Percentiles rank a stretch among this genome's conserved stretches.
Evolutionary conservation across 2,888 invertebrate genomes (phyloP).

Genomic region (Loripinus fragilis): DNA sequence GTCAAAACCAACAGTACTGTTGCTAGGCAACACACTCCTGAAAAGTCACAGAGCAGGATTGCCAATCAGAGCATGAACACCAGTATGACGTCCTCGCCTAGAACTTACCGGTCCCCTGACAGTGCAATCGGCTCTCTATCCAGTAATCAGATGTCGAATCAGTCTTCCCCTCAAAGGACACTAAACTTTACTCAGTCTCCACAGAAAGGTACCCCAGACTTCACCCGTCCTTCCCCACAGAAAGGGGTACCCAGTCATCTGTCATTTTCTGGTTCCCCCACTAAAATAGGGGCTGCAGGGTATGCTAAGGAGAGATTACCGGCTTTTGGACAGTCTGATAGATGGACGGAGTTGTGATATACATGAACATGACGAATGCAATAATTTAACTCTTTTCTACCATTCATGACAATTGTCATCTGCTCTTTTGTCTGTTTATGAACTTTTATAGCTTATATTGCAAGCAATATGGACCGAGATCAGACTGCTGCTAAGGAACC

Average conservation of each 20-base stretch:
- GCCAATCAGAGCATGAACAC: slow-evolving; percentile 37
- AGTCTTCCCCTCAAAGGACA: not conserved
- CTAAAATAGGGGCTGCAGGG: not conserved
- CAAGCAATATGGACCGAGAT: too few relatives aligned
- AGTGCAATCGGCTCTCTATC: slow-evolving; percentile 57
- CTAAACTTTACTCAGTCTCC: not conserved
- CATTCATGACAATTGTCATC: too few relatives aligned
- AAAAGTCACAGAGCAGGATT: slow-evolving; percentile 29
- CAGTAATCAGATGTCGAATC: not conserved
- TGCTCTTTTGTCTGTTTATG: too few relatives aligned
- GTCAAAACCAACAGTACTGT: slow-evolving; percentile 10
- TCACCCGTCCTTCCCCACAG: not conserved
- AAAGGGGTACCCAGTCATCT: not conserved
- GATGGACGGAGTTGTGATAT: slow-evolving; percentile 55
- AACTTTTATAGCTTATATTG: too few relatives aligned
- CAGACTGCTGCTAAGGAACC: too few relatives aligned
- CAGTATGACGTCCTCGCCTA: slow-evolving; percentile 33
- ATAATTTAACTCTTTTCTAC: too few relatives aligned
- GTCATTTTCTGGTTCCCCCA: not conserved
- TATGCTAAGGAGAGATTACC: slow-evolving; percentile 35
- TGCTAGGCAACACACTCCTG: slow-evolving; percentile 26
- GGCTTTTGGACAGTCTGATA: slow-evolving; percentile 57
- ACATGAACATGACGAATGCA: too few relatives aligned
- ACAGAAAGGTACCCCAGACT: not conserved
- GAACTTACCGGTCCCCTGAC: slow-evolving; percentile 49